Evolutionary conservation across 2,888 invertebrate species (phyloP), one percentile per base, ranked within the genome.

Genomic region (Octodonta nipae): DNA sequence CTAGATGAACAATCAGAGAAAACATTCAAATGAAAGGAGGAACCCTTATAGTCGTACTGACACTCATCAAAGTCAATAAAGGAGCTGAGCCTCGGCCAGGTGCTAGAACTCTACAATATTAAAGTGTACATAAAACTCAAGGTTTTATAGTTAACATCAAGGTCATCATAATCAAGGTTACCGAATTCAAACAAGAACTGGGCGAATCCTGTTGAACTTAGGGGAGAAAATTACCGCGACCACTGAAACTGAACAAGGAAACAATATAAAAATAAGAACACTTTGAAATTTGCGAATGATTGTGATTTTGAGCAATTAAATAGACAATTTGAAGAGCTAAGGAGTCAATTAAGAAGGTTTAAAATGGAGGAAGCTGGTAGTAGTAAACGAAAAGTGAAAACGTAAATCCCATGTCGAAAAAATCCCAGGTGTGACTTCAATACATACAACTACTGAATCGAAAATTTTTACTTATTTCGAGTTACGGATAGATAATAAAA

Each of bases 291-390:
- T 62, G 92, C 92, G 45, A 85, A 82, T 49, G 96, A 98, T 57
- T 98, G 89, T 57, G 98, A 98, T 64, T 98, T 98, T 60, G 96
- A 98, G 64, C 87, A 91, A 61, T 92, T 95, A 36, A 96, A 98
- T 63, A 91, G 87, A 24, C 82, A 95, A 65, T 96, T 96, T 63
- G 88, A 93, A 54, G 89, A 93, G 61, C 68, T 95, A 36, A 78
- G 80, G 49, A 78, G 70, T 51, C 83, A 92, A 58, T 67, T 95
- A 38, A 77, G 83, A 35, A 89, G 89, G 49, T 42, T 54, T 11
- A 60, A 60, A 35, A 46, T 60, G 14, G 50, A 49, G 4, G 54
- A 49, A 13, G 46, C 42, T 10, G 38, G 40, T 17, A 39, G 39
- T 24, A 39, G 30, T 5, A 36, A 35, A 35, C 37, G 14, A 41